Evolutionary conservation across 2,888 invertebrate genomes (phyloP).

Genomic region (Eupithecia centaureata): DNA sequence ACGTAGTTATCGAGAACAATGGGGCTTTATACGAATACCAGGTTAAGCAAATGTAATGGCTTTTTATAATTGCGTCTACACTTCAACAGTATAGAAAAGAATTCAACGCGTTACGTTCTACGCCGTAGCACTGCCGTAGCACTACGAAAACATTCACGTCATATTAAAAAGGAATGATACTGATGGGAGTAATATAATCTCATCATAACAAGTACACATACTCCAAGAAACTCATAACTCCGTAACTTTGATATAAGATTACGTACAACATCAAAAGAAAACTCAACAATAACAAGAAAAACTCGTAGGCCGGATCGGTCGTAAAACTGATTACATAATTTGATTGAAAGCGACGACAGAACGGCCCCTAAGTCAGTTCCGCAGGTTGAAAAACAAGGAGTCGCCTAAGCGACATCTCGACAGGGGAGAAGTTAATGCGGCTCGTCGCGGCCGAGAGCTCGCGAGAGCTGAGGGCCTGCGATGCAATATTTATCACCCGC

Average conservation of each 20-base stretch:
- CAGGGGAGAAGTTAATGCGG: slow-evolving; percentile 69
- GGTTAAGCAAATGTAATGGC: slow-evolving; percentile 32
- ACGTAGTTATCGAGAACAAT: slow-evolving; percentile 35
- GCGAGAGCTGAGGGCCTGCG: slow-evolving; percentile 63
- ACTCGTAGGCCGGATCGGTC: slow-evolving; percentile 68
- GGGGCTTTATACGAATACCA: slow-evolving; percentile 33
- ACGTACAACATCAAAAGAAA: slow-evolving; percentile 48
- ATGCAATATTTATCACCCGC: slow-evolving; percentile 83
- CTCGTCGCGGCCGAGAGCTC: slow-evolving; percentile 48
- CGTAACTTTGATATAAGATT: slow-evolving; percentile 34
- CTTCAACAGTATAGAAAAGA: slow-evolving; percentile 10
- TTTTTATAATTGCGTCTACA: slow-evolving; percentile 29
- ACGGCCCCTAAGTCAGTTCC: slow-evolving; percentile 70
- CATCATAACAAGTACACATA: slow-evolving; percentile 21
- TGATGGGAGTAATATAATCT: slow-evolving; percentile 22
- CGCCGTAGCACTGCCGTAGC: slow-evolving; percentile 7
- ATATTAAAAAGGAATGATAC: slow-evolving; percentile 6
- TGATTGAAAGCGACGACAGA: slow-evolving; percentile 76
- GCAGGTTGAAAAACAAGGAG: slow-evolving; percentile 74
- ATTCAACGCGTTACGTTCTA: slow-evolving; percentile 13
- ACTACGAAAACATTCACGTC: not conserved
- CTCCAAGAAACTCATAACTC: slow-evolving; percentile 22
- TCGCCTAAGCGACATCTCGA: slow-evolving; percentile 66
- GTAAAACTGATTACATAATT: slow-evolving; percentile 80
- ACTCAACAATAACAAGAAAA: slow-evolving; percentile 60